Percentiles rank a stretch among this genome's conserved stretches.
phyloP scores from a whole-genome alignment of 2,797 vertebrate species.

The Gymnocypris eckloni region DNA sequence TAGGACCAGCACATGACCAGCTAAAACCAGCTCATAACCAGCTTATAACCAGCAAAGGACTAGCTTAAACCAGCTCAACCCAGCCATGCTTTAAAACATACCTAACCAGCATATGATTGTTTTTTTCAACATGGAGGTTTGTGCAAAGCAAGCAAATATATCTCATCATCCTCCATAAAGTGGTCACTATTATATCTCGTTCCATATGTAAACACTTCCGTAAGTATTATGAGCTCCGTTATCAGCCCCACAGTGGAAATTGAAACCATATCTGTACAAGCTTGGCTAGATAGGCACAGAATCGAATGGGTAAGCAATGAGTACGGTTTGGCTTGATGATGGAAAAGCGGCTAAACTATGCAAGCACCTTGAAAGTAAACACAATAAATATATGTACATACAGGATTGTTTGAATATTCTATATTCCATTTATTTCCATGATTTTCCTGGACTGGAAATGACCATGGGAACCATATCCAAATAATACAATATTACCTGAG shows the following conservation, averaged over 20 bases:
- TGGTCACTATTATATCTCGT: not conserved
- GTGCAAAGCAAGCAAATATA: not conserved
- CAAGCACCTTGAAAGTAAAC: not conserved
- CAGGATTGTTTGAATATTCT: not conserved
- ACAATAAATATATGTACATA: not conserved
- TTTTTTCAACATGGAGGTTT: not conserved
- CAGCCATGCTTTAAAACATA: not conserved
- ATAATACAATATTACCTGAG: not conserved
- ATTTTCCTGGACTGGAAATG: not conserved
- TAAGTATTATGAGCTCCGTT: not conserved
- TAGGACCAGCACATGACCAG: not conserved
- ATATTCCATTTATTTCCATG: not conserved
- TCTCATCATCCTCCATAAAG: not conserved
- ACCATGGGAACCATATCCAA: not conserved
- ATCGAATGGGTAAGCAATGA: not conserved
- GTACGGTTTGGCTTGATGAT: not conserved
- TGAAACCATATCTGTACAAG: not conserved
- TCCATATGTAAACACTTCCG: not conserved
- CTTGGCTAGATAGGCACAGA: not conserved
- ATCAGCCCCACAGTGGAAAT: not conserved
- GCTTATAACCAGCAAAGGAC: not conserved
- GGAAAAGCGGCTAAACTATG: not conserved
- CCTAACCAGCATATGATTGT: not conserved
- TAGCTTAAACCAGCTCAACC: not conserved
- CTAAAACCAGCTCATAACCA: not conserved